Base-by-base conservation (phyloP, 2,888 invertebrate species). In the Polymixis flavicincta region DNA sequence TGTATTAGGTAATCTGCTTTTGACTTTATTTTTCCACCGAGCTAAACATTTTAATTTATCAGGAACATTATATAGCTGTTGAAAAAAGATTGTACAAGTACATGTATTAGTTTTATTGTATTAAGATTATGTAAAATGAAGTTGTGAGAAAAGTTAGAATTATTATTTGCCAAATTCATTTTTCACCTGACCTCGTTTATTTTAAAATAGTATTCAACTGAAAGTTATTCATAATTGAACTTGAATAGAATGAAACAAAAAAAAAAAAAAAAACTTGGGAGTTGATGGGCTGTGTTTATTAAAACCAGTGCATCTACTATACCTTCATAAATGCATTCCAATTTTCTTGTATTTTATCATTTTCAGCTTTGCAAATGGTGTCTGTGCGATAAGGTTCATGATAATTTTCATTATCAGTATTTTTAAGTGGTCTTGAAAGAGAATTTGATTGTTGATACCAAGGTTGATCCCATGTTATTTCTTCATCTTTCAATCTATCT, bases 281-380 rank as follows among this genome's bases (percentile, higher is more conserved):
- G 48, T 19, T 48, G 17, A 76, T 17, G 28, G 13, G 17, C 19
- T 61, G 37, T 48, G 19, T 28, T 32, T 13, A 32, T 17, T 71
- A 6, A 9, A 45, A 59, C 37, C 14, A 59, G n/a, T 45, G 52
- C 8, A 48, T 7, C n/a, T n/a, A 54, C 59, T 65, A 71, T 87
- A 95, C 95, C 93, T 92, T 90, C 52, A 86, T 87, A 84, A 96
- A 92, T 78, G 90, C 90, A 37, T 79, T 76, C 95, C 95, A 96
- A 78, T 95, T 95, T 78, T 91, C 87, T 61, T 86, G 78, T 69
- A 96, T 91, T 69, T 54, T 71, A 13, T 93, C 89, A 87, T 85
- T 89, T 91, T 96, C 96, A 60, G 89, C 89, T 82, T 89, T 89
- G n/a, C 89, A 89, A 50, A 96, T 89, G 32, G 89, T 86, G 70